A percentile compares a stretch with the other conserved stretches of the same genome.
These are phyloP conservation scores for Brachyalestes nurse DNA, from an alignment of 2,797 vertebrate genomes.

Conservation along the genomic window DNA sequence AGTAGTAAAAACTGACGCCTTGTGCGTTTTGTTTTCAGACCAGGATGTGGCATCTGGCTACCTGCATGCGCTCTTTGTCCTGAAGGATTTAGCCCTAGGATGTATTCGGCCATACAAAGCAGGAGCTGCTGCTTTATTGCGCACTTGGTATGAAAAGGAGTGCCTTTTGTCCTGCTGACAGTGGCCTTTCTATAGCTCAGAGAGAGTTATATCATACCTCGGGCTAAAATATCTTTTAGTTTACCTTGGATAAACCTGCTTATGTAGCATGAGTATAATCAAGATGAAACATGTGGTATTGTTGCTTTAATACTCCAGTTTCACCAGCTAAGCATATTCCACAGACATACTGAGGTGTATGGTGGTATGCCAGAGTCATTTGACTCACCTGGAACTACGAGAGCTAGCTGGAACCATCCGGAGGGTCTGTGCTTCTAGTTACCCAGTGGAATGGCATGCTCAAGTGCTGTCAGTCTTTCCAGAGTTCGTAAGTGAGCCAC, in stretches of 20 bases:
- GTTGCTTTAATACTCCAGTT: constrained; percentile 24
- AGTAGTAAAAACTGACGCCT: constrained; percentile 50
- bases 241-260: constrained; percentile 7
- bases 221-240: constrained; percentile 1
- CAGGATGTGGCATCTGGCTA: constrained; percentile 22
- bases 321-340: constrained; percentile 33
- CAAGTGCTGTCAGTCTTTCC: constrained; percentile 21
- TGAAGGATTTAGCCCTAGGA: constrained; percentile 29
- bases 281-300: constrained; percentile 10
- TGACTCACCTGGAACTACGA: constrained; percentile 14
- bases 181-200: background rate
- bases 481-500: constrained; percentile 5
- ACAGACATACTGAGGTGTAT: constrained; percentile 21
- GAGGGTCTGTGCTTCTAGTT: constrained; percentile 29
- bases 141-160: constrained; percentile 27
- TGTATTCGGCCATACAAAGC: constrained; percentile 10
- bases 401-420: constrained; percentile 17
- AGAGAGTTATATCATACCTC: background rate
- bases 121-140: constrained; percentile 23
- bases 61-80: constrained; percentile 29
- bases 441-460: constrained; percentile 10
- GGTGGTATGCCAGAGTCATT: constrained; percentile 26
- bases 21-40: constrained; percentile 8
- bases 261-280: constrained; percentile 16
- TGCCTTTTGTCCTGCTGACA: constrained; percentile 12